Evolutionary conservation across 2,797 vertebrate species (phyloP).

Genomic region (Lagocephalus sceleratus): DNA sequence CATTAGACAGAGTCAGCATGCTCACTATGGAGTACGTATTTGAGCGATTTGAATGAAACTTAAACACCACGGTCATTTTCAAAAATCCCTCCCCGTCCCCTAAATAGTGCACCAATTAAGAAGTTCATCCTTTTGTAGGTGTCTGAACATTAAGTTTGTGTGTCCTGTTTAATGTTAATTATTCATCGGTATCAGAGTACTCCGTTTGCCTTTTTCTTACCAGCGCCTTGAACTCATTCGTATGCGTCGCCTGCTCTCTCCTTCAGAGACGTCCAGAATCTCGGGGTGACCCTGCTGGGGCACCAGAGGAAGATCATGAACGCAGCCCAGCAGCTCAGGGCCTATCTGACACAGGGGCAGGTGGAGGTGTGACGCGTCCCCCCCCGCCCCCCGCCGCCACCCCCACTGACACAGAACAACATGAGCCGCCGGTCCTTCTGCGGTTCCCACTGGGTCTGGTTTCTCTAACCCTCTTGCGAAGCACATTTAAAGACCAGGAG

Average conservation of each 20-base stretch:
- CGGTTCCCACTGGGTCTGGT: slow-evolving; percentile 43
- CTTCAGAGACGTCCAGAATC: slow-evolving; percentile 87
- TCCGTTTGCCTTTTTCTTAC: not conserved
- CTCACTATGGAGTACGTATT: slow-evolving; percentile 80
- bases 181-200: no score
- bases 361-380: slow-evolving; percentile 79
- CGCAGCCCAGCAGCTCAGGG: slow-evolving; percentile 86
- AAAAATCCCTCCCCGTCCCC: no score
- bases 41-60: no score
- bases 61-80: no score
- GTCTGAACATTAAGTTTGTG: no score
- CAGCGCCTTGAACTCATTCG: not conserved
- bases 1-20: slow-evolving; percentile 85
- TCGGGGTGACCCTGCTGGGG: slow-evolving; percentile 90
- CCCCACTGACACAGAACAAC: slow-evolving; percentile 18
- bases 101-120: no score
- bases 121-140: no score
- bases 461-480: slow-evolving; percentile 29
- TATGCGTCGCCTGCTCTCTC: not conserved
- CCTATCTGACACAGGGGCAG: slow-evolving; percentile 77
- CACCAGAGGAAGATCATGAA: slow-evolving; percentile 95
- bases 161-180: no score
- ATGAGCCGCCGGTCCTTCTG: slow-evolving; percentile 20
- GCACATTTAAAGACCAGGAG: slow-evolving; percentile 26
- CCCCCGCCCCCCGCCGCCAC: slow-evolving; percentile 24